These are phyloP conservation scores for Diarsia brunnea DNA, from an alignment of 2,888 invertebrate species.

Conservation along the genomic window DNA sequence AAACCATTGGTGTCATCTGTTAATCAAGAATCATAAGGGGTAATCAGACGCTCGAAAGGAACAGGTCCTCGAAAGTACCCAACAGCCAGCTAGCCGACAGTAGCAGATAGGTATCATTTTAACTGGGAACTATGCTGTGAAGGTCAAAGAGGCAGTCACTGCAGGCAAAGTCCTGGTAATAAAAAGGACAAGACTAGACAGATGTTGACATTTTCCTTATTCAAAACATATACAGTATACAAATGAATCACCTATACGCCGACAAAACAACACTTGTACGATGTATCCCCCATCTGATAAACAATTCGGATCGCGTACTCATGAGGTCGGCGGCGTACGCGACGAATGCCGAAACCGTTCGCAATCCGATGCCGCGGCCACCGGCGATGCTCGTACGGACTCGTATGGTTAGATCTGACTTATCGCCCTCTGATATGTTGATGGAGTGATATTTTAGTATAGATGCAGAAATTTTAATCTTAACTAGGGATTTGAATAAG, in stretches of 20 bases:
- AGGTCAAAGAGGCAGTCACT: background rate
- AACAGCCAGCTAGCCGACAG: background rate
- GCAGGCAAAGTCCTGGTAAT: background rate
- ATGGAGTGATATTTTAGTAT: background rate
- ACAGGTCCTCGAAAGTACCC: background rate
- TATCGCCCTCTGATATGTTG: slow-evolving; percentile 2
- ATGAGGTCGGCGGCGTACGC: slow-evolving; percentile 56
- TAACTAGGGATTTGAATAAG: background rate
- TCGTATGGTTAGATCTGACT: slow-evolving; percentile 17
- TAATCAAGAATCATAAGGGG: background rate
- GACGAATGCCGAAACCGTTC: slow-evolving; percentile 52
- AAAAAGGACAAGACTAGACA: background rate
- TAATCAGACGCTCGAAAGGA: background rate
- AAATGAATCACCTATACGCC: slow-evolving; percentile 21
- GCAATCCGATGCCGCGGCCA: slow-evolving; percentile 55
- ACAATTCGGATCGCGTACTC: slow-evolving; percentile 50
- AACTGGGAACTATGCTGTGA: background rate
- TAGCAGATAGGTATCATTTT: background rate
- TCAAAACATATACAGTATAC: background rate
- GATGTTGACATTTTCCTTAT: background rate
- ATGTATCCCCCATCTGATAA: slow-evolving; percentile 38
- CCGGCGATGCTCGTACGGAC: slow-evolving; percentile 43
- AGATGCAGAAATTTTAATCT: background rate
- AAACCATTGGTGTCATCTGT: background rate
- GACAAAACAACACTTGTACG: slow-evolving; percentile 5